phyloP scores from a whole-genome alignment of 2,888 invertebrate species.

The Hypomecis punctinalis region DNA sequence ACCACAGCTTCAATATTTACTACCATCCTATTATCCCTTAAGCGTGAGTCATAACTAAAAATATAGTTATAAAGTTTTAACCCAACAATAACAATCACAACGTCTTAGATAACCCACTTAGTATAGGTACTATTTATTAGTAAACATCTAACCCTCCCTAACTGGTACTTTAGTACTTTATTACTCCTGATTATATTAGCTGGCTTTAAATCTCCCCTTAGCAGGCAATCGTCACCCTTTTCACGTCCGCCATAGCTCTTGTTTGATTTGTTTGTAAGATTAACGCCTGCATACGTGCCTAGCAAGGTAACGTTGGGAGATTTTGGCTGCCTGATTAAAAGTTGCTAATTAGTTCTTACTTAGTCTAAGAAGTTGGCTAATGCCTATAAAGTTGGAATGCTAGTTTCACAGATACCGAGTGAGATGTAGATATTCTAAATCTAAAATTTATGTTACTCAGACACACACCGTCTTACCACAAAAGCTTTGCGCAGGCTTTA shows the following conservation, averaged over 20 bases:
- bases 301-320: constrained; percentile 38
- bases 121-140: background rate
- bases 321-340: constrained; percentile 24
- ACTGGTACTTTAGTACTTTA: constrained; percentile 41
- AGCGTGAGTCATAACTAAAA: too few species aligned
- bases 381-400: constrained; percentile 14
- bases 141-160: constrained; percentile 23
- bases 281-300: constrained; percentile 53
- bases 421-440: too few species aligned
- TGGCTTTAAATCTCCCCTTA: constrained; percentile 40
- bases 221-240: constrained; percentile 60
- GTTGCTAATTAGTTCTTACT: constrained; percentile 25
- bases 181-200: constrained; percentile 63
- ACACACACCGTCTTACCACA: too few species aligned
- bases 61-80: too few species aligned
- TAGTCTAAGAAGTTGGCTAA: constrained; percentile 16
- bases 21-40: too few species aligned
- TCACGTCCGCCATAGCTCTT: constrained; percentile 62
- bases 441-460: too few species aligned
- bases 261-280: constrained; percentile 60
- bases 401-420: background rate
- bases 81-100: too few species aligned
- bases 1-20: too few species aligned
- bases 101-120: too few species aligned
- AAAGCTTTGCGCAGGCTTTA: too few species aligned